Percentiles rank a stretch among this genome's conserved stretches.
Conservation (phyloP, 2,888 invertebrate genomes). For the Caradrina kadenii region DNA sequence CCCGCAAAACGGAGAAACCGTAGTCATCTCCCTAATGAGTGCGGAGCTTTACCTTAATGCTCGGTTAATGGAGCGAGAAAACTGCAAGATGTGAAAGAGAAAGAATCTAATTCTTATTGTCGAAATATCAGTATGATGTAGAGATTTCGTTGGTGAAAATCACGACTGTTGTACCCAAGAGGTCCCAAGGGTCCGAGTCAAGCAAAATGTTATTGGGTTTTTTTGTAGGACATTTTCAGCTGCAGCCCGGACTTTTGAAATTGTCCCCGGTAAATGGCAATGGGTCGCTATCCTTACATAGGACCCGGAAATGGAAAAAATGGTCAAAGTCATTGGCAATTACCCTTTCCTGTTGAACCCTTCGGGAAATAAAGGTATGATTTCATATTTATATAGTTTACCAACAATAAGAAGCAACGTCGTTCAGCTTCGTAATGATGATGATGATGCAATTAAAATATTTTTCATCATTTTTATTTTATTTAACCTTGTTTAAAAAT, state of each 20-base stretch:
- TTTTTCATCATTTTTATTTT: no score
- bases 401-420: background rate
- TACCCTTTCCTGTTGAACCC: conserved; percentile 9
- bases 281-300: conserved; percentile 4
- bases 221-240: conserved; percentile 18
- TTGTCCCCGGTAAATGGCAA: background rate
- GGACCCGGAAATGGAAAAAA: conserved; percentile 5
- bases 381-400: conserved; percentile 3
- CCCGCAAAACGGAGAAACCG: conserved; percentile 19
- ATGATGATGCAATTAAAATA: no score
- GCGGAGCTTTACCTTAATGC: conserved; percentile 22
- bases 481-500: no score
- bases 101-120: conserved; percentile 20
- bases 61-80: conserved; percentile 34
- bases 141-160: conserved; percentile 11
- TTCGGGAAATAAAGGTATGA: conserved; percentile 22
- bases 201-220: conserved; percentile 39
- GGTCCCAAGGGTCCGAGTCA: conserved; percentile 38
- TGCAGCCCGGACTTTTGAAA: conserved; percentile 14
- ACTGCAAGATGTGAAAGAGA: conserved; percentile 9
- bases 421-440: no score
- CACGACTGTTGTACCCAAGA: conserved; percentile 11
- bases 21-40: conserved; percentile 42
- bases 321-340: conserved; percentile 14
- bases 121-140: background rate